These are phyloP conservation scores for Pseudanteris insignis DNA, from an alignment of 2,888 invertebrate species.

Conservation along the genomic window DNA sequence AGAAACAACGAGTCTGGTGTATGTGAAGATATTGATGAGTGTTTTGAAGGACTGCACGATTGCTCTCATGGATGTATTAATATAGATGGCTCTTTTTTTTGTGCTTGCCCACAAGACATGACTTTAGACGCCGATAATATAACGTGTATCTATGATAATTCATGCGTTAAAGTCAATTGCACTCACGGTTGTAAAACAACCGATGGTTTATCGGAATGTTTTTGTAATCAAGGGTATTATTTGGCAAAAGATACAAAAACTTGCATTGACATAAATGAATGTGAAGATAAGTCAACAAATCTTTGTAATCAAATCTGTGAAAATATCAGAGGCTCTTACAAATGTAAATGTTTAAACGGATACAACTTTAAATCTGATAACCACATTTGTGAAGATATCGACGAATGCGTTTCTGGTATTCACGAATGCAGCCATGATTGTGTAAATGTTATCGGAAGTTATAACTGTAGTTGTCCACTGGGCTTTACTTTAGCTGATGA, in stretches of 20 bases:
- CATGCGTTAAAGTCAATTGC: constrained; percentile 53
- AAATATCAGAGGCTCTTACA: constrained; percentile 61
- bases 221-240: constrained; percentile 67
- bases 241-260: constrained; percentile 59
- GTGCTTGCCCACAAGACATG: constrained; percentile 70
- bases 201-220: constrained; percentile 62
- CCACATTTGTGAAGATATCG: constrained; percentile 61
- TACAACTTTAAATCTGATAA: constrained; percentile 56
- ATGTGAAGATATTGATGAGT: constrained; percentile 65
- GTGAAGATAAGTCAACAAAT: constrained; percentile 40
- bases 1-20: constrained; percentile 51
- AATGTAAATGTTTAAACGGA: constrained; percentile 66
- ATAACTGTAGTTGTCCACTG: constrained; percentile 67
- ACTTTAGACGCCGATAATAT: constrained; percentile 63
- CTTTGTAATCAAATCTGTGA: constrained; percentile 58
- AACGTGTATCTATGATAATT: constrained; percentile 47
- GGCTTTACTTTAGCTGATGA: constrained; percentile 60
- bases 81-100: constrained; percentile 69
- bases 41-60: constrained; percentile 57
- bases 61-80: constrained; percentile 71
- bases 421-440: constrained; percentile 65
- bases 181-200: constrained; percentile 55
- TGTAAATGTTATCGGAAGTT: constrained; percentile 68
- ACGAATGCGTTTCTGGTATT: constrained; percentile 57
- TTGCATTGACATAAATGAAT: constrained; percentile 65